Percentiles rank a stretch among this genome's conserved stretches.
Conservation (phyloP, 2,797 vertebrate species). For the Hemibagrus guttatus region DNA sequence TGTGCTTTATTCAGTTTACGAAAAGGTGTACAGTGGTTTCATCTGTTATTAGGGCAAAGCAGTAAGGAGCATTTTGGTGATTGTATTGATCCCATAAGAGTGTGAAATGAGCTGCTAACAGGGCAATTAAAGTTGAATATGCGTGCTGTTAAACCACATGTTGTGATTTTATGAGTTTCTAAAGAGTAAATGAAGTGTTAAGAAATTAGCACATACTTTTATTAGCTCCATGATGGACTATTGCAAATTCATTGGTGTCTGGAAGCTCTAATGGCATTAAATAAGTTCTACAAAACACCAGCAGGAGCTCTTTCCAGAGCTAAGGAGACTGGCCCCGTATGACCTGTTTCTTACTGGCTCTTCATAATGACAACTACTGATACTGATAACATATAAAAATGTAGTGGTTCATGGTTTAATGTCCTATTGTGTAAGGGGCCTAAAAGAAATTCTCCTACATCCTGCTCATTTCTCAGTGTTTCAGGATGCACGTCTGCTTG, state of each 20-base stretch:
- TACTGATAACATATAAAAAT: not conserved
- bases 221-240: slow-evolving; percentile 11
- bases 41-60: not conserved
- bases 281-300: not conserved
- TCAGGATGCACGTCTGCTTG: not conserved
- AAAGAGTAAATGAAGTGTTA: slow-evolving; percentile 19
- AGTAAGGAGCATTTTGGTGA: slow-evolving; percentile 5
- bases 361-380: not conserved
- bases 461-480: not conserved
- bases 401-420: not conserved
- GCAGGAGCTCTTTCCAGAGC: not conserved
- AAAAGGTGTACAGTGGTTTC: not conserved
- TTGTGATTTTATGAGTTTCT: slow-evolving; percentile 24
- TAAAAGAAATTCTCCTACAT: not conserved
- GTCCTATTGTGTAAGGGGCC: not conserved
- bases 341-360: not conserved
- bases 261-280: not conserved
- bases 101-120: slow-evolving; percentile 34
- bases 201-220: slow-evolving; percentile 21
- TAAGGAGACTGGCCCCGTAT: not conserved
- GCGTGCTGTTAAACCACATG: slow-evolving; percentile 3
- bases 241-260: not conserved
- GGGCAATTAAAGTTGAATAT: slow-evolving; percentile 29
- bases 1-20: no score
- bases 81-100: slow-evolving; percentile 34